Base-by-base conservation (phyloP, 2,888 invertebrate genomes). In the Embidobia sp. region DNA sequence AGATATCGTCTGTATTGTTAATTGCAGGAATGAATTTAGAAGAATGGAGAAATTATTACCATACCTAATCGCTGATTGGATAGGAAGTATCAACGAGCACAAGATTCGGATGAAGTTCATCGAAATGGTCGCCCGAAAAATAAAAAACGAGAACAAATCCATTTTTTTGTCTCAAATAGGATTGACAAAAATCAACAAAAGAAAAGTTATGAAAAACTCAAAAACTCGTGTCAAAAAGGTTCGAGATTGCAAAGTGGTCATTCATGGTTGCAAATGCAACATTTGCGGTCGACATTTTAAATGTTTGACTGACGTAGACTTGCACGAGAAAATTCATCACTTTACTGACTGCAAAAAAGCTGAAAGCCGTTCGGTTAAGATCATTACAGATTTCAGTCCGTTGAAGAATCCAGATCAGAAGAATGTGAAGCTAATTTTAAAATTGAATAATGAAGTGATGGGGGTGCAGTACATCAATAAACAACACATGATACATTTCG, bases 211-310 rank as follows among this genome's bases (percentile, higher is more conserved):
- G n/a, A 31, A 10, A 8, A n/a, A 40, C 18, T n/a, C n/a, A n/a
- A n/a, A n/a, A n/a, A n/a, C n/a, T n/a, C n/a, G n/a, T n/a, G n/a
- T n/a, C n/a, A n/a, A n/a, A n/a, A n/a, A n/a, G n/a, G n/a, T n/a
- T n/a, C 26, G 33, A 1, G 27, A 46, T 1, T 61, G 61, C 16
- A 10, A n/a, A 1, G 61, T 61, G 7, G n/a, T 48, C 35, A 61
- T 61, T 10, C n/a, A 35, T 10, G 61, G 61, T 10, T 61, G 61
- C 15, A 61, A 48, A 10, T 61, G 61, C 33, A n/a, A 46, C 7
- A 15, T 61, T 3, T 61, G 61, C 15, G 61, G 61, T 6, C 33
- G 48, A 6, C 13, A 26, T 2, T 61, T 27, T n/a, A 61, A 61
- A 11, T 61, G 61, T 22, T 7, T 8, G n/a, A 48, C 48, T 3